A percentile compares a stretch with the other conserved stretches of the same genome.
Evolutionary conservation across 1,140 invertebrate genomes (phyloP).

Genomic region (Homalodisca vitripennis): DNA sequence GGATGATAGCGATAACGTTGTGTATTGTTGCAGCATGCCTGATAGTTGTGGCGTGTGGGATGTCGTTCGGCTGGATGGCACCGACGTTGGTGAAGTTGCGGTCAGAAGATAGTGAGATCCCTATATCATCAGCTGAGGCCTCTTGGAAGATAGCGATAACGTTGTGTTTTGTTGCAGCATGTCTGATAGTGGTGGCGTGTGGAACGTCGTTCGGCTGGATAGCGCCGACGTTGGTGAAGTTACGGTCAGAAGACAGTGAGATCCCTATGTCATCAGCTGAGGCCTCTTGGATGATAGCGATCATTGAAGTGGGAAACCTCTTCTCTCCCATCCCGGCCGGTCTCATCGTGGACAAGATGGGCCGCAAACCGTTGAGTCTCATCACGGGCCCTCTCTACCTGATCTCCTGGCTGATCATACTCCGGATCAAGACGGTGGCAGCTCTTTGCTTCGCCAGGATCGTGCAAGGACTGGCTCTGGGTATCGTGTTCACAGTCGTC

Average conservation of each 20-base stretch:
- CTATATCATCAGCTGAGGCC: constrained; percentile 35
- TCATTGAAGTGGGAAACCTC: constrained; percentile 48
- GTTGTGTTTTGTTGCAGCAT: constrained; percentile 23
- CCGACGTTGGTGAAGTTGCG: constrained; percentile 60
- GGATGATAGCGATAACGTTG: constrained; percentile 52
- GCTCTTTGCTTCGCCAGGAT: constrained; percentile 29
- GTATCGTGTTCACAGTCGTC: constrained; percentile 65
- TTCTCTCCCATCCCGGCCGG: constrained; percentile 39
- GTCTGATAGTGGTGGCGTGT: constrained; percentile 8
- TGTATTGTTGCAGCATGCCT: constrained; percentile 17
- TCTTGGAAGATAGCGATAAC: constrained; percentile 50
- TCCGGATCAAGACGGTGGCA: constrained; percentile 56
- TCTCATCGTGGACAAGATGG: constrained; percentile 67
- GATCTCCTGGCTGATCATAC: constrained; percentile 70
- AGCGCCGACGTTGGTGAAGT: constrained; percentile 62
- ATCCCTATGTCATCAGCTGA: constrained; percentile 45
- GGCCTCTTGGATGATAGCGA: constrained; percentile 47
- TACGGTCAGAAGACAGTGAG: constrained; percentile 45
- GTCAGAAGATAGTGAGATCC: constrained; percentile 46
- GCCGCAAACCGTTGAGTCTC: constrained; percentile 70
- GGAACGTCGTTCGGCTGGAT: constrained; percentile 63
- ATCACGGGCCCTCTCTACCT: constrained; percentile 67
- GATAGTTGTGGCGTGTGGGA: constrained; percentile 2
- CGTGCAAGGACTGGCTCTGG: constrained; percentile 61
- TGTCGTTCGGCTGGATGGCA: constrained; percentile 69